Conservation (phyloP, 2,888 invertebrate genomes). For the Macaria liturata region DNA sequence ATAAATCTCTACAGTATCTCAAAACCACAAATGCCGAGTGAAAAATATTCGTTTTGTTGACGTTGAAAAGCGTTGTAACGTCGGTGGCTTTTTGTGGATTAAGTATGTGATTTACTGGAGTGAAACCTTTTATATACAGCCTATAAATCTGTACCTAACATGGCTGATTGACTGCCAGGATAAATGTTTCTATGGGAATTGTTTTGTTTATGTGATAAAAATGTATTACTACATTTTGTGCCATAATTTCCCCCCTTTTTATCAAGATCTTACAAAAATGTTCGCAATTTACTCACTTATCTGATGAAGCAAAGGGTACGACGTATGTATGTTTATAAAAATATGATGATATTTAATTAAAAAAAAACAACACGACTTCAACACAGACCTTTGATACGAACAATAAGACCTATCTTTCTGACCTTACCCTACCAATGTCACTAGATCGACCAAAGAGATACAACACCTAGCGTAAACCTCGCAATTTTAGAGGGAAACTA, state of each 20-base stretch:
- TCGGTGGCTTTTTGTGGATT: conserved; percentile 49
- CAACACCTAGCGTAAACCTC: conserved; percentile 31
- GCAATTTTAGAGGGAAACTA: conserved; percentile 24
- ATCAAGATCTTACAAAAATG: too few species aligned
- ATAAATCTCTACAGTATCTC: conserved; percentile 35
- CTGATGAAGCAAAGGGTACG: too few species aligned
- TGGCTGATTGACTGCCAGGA: too few species aligned
- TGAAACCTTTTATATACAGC: background rate
- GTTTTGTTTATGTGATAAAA: too few species aligned
- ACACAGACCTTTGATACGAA: background rate
- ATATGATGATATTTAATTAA: background rate
- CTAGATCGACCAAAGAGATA: conserved; percentile 11
- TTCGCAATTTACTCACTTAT: too few species aligned
- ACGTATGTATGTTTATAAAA: too few species aligned
- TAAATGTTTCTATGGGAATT: too few species aligned
- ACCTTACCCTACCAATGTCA: background rate
- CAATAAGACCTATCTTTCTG: background rate
- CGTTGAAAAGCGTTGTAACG: conserved; percentile 50
- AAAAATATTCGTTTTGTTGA: conserved; percentile 43
- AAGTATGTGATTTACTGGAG: conserved; percentile 48
- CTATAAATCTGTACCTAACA: too few species aligned
- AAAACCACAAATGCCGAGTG: conserved; percentile 36
- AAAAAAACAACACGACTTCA: background rate
- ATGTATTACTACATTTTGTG: too few species aligned
- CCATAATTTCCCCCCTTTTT: too few species aligned